phyloP scores from a whole-genome alignment of 1,140 invertebrate species.

The Leptinotarsa undecemlineata region DNA sequence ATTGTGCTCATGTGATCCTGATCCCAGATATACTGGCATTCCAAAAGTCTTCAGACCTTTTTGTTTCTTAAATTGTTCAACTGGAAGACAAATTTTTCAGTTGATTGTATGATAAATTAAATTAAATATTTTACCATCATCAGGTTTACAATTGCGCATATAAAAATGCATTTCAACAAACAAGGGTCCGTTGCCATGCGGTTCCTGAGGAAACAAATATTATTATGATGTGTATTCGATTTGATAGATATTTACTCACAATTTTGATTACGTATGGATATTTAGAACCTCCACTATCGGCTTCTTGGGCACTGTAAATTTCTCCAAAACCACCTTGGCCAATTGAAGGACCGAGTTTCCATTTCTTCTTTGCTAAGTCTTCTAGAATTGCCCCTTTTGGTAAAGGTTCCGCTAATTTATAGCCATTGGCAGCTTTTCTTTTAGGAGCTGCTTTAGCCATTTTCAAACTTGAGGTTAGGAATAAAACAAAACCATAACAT shows the following conservation, averaged over 20 bases:
- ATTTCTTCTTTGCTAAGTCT: conserved; percentile 77
- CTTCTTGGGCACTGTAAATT: conserved; percentile 78
- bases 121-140: conserved; percentile 68
- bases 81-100: background rate
- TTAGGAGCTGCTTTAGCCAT: conserved; percentile 36
- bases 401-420: conserved; percentile 76
- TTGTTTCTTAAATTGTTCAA: conserved; percentile 74
- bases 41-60: conserved; percentile 78
- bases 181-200: conserved; percentile 88
- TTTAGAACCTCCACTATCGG: conserved; percentile 58
- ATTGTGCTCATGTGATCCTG: conserved; percentile 79
- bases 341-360: conserved; percentile 84
- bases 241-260: conserved; percentile 59
- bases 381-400: conserved; percentile 74
- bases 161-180: conserved; percentile 97
- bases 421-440: conserved; percentile 60
- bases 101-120: background rate
- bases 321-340: conserved; percentile 93
- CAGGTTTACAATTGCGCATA: conserved; percentile 79
- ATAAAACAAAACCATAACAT: conserved; percentile 13
- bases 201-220: conserved; percentile 69
- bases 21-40: conserved; percentile 83
- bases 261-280: conserved; percentile 80
- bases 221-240: background rate
- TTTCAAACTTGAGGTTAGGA: conserved; percentile 21